Base-by-base conservation (phyloP, 2,888 invertebrate species). In the Calliphora vomitoria region DNA sequence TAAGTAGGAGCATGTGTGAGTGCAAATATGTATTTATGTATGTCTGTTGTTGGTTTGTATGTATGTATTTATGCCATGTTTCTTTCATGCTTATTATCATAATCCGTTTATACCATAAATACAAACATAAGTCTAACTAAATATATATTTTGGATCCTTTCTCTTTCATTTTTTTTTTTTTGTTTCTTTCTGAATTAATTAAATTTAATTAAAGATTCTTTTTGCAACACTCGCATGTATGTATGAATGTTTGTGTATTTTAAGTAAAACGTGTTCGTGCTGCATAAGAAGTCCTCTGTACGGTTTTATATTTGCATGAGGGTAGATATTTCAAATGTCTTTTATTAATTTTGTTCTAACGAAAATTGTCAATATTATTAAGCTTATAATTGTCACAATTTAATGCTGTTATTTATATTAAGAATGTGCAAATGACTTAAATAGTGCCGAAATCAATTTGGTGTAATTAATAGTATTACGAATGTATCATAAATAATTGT, bases 181-280 rank as follows among this genome's bases (percentile, higher is more conserved):
- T 89, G 90, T 91, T 86, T 41, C 25, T 64, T 79, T 89, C 89
- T 88, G 92, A 89, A 93, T 93, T 93, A 93, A 93, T 93, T 92
- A 91, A 92, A 93, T 93, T 93, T 92, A 92, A 92, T 92, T 91
- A 93, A 92, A 92, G 90, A 90, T 89, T 89, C 90, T 91, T 80
- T 25, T 64, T 41, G 66, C 38, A 31, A 81, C 41, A 53, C 18
- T 64, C 25, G n/a, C 62, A 62, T 62, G 0, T 66, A 62, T 62
- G 0, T 66, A 15, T 90, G 90, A 89, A 91, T 90, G 89, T 90
- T 35, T 60, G 35, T 74, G 20, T 47, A 53, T 69, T 74, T 69
- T 11, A 88, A 74, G 80, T 69, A 72, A 88, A 90, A 92, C 91
- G 92, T 91, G 92, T 90, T 83, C 53, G 66, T 68, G 18, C n/a